Conservation (phyloP, 2,888 invertebrate species). For the Rapana venosa region DNA sequence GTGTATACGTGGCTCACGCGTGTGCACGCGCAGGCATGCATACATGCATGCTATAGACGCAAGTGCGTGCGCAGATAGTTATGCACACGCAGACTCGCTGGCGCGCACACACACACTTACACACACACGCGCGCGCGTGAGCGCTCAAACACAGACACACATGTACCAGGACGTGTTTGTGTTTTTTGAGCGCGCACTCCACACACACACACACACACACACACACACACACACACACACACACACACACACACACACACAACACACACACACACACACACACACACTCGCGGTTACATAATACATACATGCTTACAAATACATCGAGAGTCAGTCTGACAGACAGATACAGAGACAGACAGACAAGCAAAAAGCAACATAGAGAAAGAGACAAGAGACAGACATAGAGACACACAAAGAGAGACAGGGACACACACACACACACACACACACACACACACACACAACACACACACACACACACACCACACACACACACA, state of each 20-base stretch:
- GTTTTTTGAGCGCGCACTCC: no score
- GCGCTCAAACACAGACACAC: not conserved
- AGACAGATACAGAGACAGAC: not conserved
- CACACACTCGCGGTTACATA: not conserved
- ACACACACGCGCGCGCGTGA: not conserved
- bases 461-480: not conserved
- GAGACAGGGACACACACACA: not conserved
- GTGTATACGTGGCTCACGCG: no score
- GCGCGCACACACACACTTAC: not conserved
- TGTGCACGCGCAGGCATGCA: not conserved
- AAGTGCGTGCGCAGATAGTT: not conserved
- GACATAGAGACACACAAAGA: not conserved
- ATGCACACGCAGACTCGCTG: not conserved
- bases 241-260: no score
- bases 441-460: conserved; percentile 9
- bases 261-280: conserved; percentile 10
- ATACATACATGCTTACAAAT: no score
- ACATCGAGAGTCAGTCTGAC: no score
- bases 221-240: no score
- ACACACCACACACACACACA: not conserved
- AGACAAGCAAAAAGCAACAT: no score
- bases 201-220: no score
- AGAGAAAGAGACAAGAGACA: not conserved
- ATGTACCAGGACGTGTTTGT: not conserved
- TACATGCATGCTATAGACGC: not conserved